Evolutionary conservation across 2,888 invertebrate genomes (phyloP).

Genomic region (Chymomyza procnemis): DNA sequence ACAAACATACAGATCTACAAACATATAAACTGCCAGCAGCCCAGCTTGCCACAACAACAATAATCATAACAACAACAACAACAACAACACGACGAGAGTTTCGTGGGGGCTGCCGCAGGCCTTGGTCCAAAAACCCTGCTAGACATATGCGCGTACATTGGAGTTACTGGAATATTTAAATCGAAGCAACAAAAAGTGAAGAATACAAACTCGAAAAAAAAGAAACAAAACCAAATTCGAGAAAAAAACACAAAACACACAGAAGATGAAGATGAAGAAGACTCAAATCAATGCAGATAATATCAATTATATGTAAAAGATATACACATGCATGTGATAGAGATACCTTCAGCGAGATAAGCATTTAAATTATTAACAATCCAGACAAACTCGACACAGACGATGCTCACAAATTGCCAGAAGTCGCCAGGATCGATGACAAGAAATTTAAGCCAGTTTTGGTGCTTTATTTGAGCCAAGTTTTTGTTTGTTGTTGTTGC

Average conservation of each 20-base stretch:
- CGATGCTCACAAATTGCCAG: slow-evolving; percentile 5
- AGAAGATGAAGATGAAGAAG: slow-evolving; percentile 12
- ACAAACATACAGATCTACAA: background rate
- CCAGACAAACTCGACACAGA: slow-evolving; percentile 16
- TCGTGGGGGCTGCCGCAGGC: background rate
- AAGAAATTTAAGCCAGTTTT: slow-evolving; percentile 32
- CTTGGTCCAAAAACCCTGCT: background rate
- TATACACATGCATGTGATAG: slow-evolving; percentile 65
- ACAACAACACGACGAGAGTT: slow-evolving; percentile 5
- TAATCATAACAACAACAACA: slow-evolving; percentile 17
- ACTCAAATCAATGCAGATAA: slow-evolving; percentile 68
- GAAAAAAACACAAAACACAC: background rate
- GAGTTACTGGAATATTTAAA: slow-evolving; percentile 32
- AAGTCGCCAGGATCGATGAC: slow-evolving; percentile 37
- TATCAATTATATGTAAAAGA: slow-evolving; percentile 74
- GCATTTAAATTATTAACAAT: slow-evolving; percentile 68
- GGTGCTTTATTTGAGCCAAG: background rate
- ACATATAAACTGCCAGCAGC: background rate
- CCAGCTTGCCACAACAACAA: slow-evolving; percentile 1
- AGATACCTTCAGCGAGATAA: slow-evolving; percentile 62
- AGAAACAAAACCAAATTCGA: slow-evolving; percentile 19
- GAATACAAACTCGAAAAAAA: slow-evolving; percentile 13
- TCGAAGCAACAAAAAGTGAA: slow-evolving; percentile 23
- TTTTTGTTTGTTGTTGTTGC: slow-evolving; percentile 15
- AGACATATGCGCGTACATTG: slow-evolving; percentile 8